phyloP scores from a whole-genome alignment of 2,888 invertebrate genomes.

The Athalia circularis region DNA sequence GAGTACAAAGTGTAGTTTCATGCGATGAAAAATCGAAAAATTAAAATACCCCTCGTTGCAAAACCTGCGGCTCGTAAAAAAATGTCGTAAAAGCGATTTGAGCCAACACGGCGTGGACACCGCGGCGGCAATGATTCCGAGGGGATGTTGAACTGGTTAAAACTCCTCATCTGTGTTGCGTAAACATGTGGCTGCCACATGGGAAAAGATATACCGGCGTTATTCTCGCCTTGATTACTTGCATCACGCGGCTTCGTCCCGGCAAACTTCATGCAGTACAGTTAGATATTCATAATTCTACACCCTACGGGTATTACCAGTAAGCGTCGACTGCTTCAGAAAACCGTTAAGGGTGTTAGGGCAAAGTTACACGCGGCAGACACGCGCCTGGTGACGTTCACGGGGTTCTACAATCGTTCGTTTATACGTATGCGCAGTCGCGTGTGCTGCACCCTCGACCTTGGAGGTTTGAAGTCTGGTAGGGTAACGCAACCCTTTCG shows the following conservation, averaged over 20 bases:
- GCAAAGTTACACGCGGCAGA: conserved; percentile 14
- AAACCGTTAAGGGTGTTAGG: neutral
- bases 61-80: conserved; percentile 24
- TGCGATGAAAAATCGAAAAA: conserved; percentile 8
- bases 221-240: conserved; percentile 30
- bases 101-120: conserved; percentile 13
- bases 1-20: conserved; percentile 12
- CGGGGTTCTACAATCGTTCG: neutral
- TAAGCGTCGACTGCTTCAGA: conserved; percentile 3
- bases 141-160: conserved; percentile 7
- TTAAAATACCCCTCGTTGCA: neutral
- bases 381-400: conserved; percentile 18
- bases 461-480: neutral
- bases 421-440: neutral
- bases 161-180: neutral
- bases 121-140: no score
- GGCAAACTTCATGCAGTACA: neutral
- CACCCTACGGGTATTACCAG: neutral
- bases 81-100: conserved; percentile 32
- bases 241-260: neutral
- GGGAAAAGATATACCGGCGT: conserved; percentile 20
- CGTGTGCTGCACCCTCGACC: neutral
- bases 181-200: conserved; percentile 1
- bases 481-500: neutral
- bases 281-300: conserved; percentile 21